phyloP scores from a whole-genome alignment of 2,888 invertebrate genomes.

The Nasonia oneida region DNA sequence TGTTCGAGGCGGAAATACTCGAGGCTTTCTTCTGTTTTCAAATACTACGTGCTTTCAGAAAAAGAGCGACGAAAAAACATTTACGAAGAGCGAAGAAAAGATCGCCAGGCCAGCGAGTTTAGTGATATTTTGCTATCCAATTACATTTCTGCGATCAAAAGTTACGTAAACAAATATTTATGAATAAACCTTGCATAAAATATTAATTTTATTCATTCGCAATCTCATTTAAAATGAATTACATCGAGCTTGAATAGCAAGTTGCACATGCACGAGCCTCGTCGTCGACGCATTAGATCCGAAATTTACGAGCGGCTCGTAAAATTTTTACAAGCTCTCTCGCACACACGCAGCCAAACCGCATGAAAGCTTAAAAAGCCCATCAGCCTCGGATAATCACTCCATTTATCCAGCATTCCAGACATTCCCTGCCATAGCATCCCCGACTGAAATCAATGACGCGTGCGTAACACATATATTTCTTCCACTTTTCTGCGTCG shows the following conservation, averaged over 20 bases:
- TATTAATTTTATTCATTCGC: too few relatives aligned
- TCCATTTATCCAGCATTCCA: not conserved
- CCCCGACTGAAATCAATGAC: conserved; percentile 21
- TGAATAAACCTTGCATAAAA: too few relatives aligned
- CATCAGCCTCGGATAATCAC: not conserved
- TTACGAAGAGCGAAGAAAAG: not conserved
- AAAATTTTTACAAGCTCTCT: not conserved
- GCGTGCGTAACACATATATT: conserved; percentile 10
- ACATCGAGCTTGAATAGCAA: not conserved
- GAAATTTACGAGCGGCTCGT: not conserved
- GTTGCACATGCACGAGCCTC: not conserved
- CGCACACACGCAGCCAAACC: not conserved
- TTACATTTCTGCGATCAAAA: not conserved
- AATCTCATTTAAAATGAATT: too few relatives aligned
- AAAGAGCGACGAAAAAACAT: not conserved
- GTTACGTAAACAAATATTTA: too few relatives aligned
- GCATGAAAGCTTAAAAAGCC: not conserved
- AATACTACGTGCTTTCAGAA: not conserved
- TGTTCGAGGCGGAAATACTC: not conserved
- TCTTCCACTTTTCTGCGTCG: not conserved
- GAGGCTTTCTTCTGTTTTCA: not conserved
- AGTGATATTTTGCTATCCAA: not conserved
- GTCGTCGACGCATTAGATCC: not conserved
- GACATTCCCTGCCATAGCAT: not conserved
- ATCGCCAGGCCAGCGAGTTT: not conserved